A percentile compares a stretch with the other conserved stretches of the same genome.
Evolutionary conservation across 2,888 invertebrate species (phyloP).

Genomic region (Helleia helle): DNA sequence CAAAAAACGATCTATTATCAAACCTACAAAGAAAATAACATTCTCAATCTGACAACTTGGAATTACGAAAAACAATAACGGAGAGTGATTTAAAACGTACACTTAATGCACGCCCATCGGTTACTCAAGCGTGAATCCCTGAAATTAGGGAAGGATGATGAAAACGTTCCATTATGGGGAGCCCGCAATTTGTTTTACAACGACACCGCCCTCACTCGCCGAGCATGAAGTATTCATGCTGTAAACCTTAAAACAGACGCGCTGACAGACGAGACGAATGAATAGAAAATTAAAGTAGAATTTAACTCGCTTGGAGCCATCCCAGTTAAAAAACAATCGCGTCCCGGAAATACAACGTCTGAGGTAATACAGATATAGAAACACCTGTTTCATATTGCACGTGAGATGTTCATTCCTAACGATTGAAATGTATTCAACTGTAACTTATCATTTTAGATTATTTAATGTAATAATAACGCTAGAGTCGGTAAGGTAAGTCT

Average conservation of each 20-base stretch:
- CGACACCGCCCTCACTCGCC: slow-evolving; percentile 15
- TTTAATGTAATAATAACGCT: no score
- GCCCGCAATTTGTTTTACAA: slow-evolving; percentile 19
- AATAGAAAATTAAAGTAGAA: slow-evolving; percentile 22
- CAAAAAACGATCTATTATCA: no score
- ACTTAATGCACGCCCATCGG: slow-evolving; percentile 1
- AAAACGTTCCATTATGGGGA: slow-evolving; percentile 20
- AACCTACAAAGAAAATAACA: no score
- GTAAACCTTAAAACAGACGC: slow-evolving; percentile 21
- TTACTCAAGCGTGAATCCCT: slow-evolving; percentile 11
- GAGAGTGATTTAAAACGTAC: not conserved
- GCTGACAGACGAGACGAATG: slow-evolving; percentile 19
- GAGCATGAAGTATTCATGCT: slow-evolving; percentile 21
- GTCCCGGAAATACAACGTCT: slow-evolving; percentile 1
- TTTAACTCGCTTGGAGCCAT: slow-evolving; percentile 14
- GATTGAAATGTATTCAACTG: no score
- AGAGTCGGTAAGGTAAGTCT: no score
- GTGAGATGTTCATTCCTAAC: no score
- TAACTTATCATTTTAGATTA: no score
- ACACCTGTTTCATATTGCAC: no score
- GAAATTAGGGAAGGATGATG: slow-evolving; percentile 20
- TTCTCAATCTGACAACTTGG: no score
- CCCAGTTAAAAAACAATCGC: slow-evolving; percentile 7
- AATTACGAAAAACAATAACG: not conserved
- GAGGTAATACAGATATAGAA: not conserved